Base-by-base conservation (phyloP, 1,140 invertebrate genomes). In the Agraylea sexmaculata region DNA sequence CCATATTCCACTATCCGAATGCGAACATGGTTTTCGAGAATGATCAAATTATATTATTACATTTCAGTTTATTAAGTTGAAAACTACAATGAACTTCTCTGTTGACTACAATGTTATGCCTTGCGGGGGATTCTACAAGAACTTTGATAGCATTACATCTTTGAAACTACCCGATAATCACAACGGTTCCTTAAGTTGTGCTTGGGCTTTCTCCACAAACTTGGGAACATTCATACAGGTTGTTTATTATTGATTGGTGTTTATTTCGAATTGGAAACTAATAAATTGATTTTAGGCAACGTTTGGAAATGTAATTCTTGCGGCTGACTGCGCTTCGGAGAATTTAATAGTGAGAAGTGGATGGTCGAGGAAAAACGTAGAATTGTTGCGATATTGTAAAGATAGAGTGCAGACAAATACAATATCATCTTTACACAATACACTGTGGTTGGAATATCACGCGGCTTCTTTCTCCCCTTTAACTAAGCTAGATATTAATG, bases 101-200 rank as follows among this genome's bases (percentile, higher is more conserved):
- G 10, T 73, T 1, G 41, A 53, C 4, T 70, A 64, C 46, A 66
- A 60, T 42, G 19, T 64, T n/a, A 60, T 71, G 40, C 52, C 59
- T 4, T 83, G 80, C 53, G 81, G 81, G 16, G 80, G 78, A 4
- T 4, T 11, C 21, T 15, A 19, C 17, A 25, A 23, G 1, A 29
- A 30, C 30, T 16, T 48, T 11, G 31, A 48, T 15, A 25, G 36
- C 23, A 16, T 32, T 10, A 18, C 32, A 16, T 13, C n/a, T 12
- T 42, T 48, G 11, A 18, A 25, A 6, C 27, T 49, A n/a, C 40
- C 27, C 5, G 11, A 1, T 5, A 40, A 40, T 16, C 15, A 27
- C 13, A 31, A 8, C 5, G 47, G 47, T 1, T 16, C 43, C 3
- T 6, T 49, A 1, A 20, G 37, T 17, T 49, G 47, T 21, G 12